These are phyloP conservation scores for Troilus luridus DNA, from an alignment of 2,888 invertebrate species.

Conservation along the genomic window DNA sequence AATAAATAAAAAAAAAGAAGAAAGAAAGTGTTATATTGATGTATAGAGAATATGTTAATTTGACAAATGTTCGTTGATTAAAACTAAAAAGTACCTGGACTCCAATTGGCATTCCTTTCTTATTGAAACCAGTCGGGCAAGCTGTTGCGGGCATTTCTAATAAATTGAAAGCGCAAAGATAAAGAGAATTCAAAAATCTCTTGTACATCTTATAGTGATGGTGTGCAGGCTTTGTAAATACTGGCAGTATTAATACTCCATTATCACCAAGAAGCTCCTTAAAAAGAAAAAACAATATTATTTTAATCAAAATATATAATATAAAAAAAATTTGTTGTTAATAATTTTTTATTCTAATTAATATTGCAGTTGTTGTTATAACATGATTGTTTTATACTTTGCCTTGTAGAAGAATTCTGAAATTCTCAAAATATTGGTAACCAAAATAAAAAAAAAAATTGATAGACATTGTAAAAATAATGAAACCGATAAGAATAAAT, in stretches of 20 bases:
- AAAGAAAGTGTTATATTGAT: too few species aligned
- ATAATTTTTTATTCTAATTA: not conserved
- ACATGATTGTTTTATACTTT: not conserved
- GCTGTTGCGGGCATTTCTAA: conserved; percentile 88
- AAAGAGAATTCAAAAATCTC: conserved; percentile 81
- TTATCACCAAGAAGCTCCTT: conserved; percentile 83
- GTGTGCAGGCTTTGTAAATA: conserved; percentile 92
- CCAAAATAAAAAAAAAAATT: not conserved
- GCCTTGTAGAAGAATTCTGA: not conserved
- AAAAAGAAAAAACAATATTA: conserved; percentile 57
- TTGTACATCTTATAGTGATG: too few species aligned
- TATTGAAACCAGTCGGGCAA: conserved; percentile 86
- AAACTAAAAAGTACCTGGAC: conserved; percentile 79
- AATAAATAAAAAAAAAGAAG: too few species aligned
- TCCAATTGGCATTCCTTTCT: conserved; percentile 88
- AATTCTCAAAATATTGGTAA: not conserved
- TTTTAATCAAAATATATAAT: not conserved
- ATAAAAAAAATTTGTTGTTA: not conserved
- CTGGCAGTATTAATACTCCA: conserved; percentile 91
- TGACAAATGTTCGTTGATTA: too few species aligned
- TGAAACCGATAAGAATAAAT: too few species aligned
- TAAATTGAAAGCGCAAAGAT: conserved; percentile 86
- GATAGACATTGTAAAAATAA: not conserved
- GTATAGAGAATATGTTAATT: too few species aligned
- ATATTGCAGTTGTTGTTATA: not conserved